Evolutionary conservation across 1,140 invertebrate genomes (phyloP), one percentile per base, ranked within the genome.

Genomic region (Hesperophylax magnus): DNA sequence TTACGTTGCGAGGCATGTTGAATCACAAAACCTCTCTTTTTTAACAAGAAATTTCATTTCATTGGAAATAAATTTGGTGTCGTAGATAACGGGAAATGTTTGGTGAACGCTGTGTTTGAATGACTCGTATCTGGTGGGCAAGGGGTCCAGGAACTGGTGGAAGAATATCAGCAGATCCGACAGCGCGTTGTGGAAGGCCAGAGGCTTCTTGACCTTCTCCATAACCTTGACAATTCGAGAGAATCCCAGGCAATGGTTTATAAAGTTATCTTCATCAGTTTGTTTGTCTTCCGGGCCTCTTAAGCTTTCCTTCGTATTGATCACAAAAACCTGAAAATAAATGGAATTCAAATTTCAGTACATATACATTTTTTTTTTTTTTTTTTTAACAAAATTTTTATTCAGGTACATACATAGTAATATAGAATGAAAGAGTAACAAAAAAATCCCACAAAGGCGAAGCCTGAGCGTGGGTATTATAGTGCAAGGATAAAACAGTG

Each of bases 181-280:
- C 53, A 95, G 90, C 52, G 93, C 85, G 88, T 96, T 97, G 87
- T 96, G 95, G 0, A 94, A 94, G 52, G 96, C 87, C 47, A 97
- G 90, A 22, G 94, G 94, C 89, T 94, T 95, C 81, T 93, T 91
- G 17, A 90, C 85, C 3, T 86, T 84, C 15, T 87, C 85, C 6
- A 96, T 85, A 0, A 93, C 81, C 56, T 92, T 87, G 79, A 95
- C 93, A 17, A 96, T 86, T 86, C 91, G 91, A 14, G 94, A 92
- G 86, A 96, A 95, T 24, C 95, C 95, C 77, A 91, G 81, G 60
- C 93, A 87, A 77, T 88, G 85, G 61, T 91, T 87, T 27, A 94
- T 82, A 31, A 94, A 83, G 58, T 88, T 85, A 6, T 89, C 87
- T 85, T 92, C 87, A 60, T 91, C 81, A 78, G 86, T 83, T 54